Evolutionary conservation across 2,888 invertebrate species (phyloP), one percentile per base, ranked within the genome.

Genomic region (Epistrophe eligans): DNA sequence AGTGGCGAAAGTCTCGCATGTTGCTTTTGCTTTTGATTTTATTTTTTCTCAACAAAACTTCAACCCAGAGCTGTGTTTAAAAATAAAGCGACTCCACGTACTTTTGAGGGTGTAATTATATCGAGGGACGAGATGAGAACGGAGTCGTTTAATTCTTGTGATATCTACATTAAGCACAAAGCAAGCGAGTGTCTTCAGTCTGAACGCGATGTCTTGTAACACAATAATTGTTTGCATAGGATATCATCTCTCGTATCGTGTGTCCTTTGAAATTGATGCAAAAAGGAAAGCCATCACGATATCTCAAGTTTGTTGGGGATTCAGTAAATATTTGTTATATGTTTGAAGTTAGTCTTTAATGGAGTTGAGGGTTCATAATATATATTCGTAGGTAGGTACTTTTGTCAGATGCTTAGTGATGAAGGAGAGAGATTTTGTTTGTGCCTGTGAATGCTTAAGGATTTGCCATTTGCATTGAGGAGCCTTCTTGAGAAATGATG

Each of bases 221-320:
- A 71, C 64, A 55, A 70, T 60, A 55, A 70, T 67, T 81, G 84
- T 84, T 81, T 84, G 67, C 66, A 81, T 81, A 81, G 84, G 81
- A 81, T 81, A 84, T 81, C 76, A 77, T 81, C 77, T 76, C 64
- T 79, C 35, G 79, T 84, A 55, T 52, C 60, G 60, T 79, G 70
- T 79, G 66, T 84, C 81, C 84, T 84, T 84, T 84, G 84, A 81
- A 84, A 84, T 57, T 71, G 67, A 79, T 60, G 60, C 83, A 83
- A 28, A 73, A 19, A 62, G 43, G 79, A 58, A 70, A 50, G 28
- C 50, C 64, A 45, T 43, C 35, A 24, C 24, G 48, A 48, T 28
- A 15, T 81, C 81, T 77, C 72, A 80, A 84, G 84, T 80, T 67
- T 64, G 50, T 35, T 66, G 35, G 57, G 64, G 57, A 45, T 35